A percentile compares a stretch with the other conserved stretches of the same genome.
These are phyloP conservation scores for Bombus superbus DNA, from an alignment of 1,140 invertebrate species.

Conservation along the genomic window DNA sequence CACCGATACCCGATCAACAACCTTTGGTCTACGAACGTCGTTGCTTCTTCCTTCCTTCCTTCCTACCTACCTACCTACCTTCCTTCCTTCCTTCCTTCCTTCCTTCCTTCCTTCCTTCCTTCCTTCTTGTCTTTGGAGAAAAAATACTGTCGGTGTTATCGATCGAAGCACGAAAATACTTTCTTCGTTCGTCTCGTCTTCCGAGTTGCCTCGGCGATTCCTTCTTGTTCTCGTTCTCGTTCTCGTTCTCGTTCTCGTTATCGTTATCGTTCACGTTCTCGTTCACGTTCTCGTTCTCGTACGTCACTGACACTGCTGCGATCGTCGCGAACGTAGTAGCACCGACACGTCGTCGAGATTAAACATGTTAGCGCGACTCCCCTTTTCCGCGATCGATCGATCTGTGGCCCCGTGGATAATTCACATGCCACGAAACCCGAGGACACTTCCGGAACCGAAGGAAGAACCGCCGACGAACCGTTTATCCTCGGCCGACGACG, in stretches of 20 bases:
- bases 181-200: background rate
- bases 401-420: background rate
- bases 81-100: background rate
- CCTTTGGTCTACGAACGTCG: too few species aligned
- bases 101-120: background rate
- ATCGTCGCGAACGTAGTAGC: constrained; percentile 8
- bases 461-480: background rate
- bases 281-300: background rate
- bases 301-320: constrained; percentile 32
- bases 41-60: background rate
- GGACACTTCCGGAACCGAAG: constrained; percentile 20
- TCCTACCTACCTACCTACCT: too few species aligned
- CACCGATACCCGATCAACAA: too few species aligned
- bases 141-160: constrained; percentile 49
- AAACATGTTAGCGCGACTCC: constrained; percentile 13
- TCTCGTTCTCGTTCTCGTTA: background rate
- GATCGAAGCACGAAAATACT: background rate
- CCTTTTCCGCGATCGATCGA: constrained; percentile 9
- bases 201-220: background rate
- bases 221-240: background rate
- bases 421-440: constrained; percentile 15
- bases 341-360: background rate
- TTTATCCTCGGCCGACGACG: constrained; percentile 35
- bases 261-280: background rate
- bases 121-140: constrained; percentile 29